Base-by-base conservation (phyloP, 2,113 vertebrate genomes). In the Centropus unirufus region DNA sequence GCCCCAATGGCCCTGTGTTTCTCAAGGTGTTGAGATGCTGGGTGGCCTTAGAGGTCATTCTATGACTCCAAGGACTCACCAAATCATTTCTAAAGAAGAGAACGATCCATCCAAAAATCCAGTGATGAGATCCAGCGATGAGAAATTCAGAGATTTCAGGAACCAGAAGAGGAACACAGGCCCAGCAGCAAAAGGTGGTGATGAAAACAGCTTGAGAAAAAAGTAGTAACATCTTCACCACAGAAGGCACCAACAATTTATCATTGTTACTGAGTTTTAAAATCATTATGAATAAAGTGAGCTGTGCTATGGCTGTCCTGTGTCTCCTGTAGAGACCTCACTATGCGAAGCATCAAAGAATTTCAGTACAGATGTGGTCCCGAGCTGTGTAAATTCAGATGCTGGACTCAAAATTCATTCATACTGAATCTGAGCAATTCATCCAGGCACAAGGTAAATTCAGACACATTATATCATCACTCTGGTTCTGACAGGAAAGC, bases 1-100 rank as follows among this genome's bases (percentile, higher is more conserved):
- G n/a, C 16, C 36, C 27, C 26, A 4, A 39, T 5, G 3, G 12
- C 39, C 26, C 20, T 0, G 0, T 44, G 1, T 49, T 58, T 21
- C 70, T 67, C 39, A 11, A 7, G 32, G 1, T 59, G 57, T 3
- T 26, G 58, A 12, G 36, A 3, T 19, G 16, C n/a, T 58, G 20
- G 20, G 21, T 47, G 47, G 21, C 20, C 47, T 47, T 47, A 20
- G 8, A 21, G 47, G 47, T 22, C 47, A 47, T 47, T 47, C 47
- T 49, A 49, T 49, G 21, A 49, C 11, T 49, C 21, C 22, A 49
- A 23, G 47, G 46, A 49, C 22, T 32, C 49, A 18, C 42, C 18
- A 36, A 61, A 79, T 39, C 18, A 69, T 87, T 75, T 58, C 46
- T 57, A 49, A 49, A 44, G 14, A 14, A 23, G 3, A 40, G 47